Base-by-base conservation (phyloP, 30 jellyfish, hydroid and myxozoan genomes). In the Aurelia aurita complex sp. Pacific region DNA sequence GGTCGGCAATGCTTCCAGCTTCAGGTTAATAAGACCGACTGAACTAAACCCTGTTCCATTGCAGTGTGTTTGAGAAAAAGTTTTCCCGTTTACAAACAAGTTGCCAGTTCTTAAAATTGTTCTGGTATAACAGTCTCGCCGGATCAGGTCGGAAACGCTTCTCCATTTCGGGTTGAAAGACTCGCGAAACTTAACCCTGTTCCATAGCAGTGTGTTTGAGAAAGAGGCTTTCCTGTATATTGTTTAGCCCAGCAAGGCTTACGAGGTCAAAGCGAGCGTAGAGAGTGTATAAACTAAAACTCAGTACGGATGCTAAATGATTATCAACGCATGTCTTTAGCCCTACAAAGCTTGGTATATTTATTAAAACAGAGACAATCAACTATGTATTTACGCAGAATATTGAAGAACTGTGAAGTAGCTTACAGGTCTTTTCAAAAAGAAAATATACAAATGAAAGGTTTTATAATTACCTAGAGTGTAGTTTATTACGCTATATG, bases 201-300 rank as follows among this genome's bases (percentile, higher is more conserved):
- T 8, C 36, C 38, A 23, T n/a, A 61, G 40, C 10, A 61, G 80
- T 66, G 55, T 79, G 89, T 79, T 79, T 79, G 80, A 67, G 77
- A 77, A 77, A 77, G 57, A 57, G 80, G 78, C 79, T 79, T 79
- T 79, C 89, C 89, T 79, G 89, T 79, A 32, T 42, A 59, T 79
- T 79, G 89, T 79, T 64, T 32, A 46, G 43, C 89, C 19, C 89
- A 79, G 89, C 53, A 46, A 70, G 80, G 29, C 61, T 77, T 36
- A 18, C 52, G 79, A 72, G 55, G n/a, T 75, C 78, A 64, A 18
- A 64, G 80, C 38, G 81, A 65, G 78, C 73, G 59, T 53, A 67
- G 66, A 79, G 73, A 65, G 73, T 14, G 60, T 71, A 79, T 33
- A 63, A 77, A 38, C 78, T 32, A 63, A 60, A 62, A 29, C 88